phyloP scores from a whole-genome alignment of 2,888 invertebrate species.

The Andrena haemorrhoa region DNA sequence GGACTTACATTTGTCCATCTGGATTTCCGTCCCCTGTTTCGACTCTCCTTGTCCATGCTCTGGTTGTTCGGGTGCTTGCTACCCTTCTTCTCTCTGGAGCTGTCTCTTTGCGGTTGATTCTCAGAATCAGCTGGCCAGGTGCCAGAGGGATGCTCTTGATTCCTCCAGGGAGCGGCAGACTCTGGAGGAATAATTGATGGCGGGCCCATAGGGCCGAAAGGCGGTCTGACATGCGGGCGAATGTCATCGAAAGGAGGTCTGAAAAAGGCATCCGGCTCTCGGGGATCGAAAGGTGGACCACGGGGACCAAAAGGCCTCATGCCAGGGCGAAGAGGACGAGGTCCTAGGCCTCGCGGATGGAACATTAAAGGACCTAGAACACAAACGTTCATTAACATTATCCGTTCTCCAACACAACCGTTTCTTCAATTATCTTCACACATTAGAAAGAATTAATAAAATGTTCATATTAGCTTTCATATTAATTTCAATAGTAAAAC shows the following conservation, averaged over 20 bases:
- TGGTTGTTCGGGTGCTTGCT: constrained; percentile 52
- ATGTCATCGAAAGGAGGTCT: constrained; percentile 80
- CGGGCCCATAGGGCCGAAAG: constrained; percentile 73
- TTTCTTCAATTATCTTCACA: no score
- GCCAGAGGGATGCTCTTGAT: constrained; percentile 73
- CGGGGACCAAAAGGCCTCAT: constrained; percentile 82
- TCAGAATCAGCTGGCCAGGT: constrained; percentile 68
- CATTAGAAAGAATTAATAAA: background rate
- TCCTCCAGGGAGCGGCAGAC: constrained; percentile 75
- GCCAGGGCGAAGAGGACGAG: constrained; percentile 82
- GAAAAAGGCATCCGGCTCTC: constrained; percentile 80
- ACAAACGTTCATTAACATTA: constrained; percentile 1
- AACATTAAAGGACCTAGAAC: constrained; percentile 83
- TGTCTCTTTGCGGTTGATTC: constrained; percentile 44
- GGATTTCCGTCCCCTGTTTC: constrained; percentile 79
- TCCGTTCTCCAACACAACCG: background rate
- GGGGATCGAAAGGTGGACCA: constrained; percentile 79
- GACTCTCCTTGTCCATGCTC: constrained; percentile 71
- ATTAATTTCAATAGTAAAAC: background rate
- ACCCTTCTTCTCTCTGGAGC: constrained; percentile 70
- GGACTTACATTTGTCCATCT: constrained; percentile 78
- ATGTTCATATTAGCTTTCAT: background rate
- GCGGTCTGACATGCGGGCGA: constrained; percentile 74
- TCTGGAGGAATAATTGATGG: constrained; percentile 71
- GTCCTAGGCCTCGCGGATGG: constrained; percentile 83